Evolutionary conservation across 2,797 vertebrate species (phyloP).

Genomic region (Fratercula arctica): DNA sequence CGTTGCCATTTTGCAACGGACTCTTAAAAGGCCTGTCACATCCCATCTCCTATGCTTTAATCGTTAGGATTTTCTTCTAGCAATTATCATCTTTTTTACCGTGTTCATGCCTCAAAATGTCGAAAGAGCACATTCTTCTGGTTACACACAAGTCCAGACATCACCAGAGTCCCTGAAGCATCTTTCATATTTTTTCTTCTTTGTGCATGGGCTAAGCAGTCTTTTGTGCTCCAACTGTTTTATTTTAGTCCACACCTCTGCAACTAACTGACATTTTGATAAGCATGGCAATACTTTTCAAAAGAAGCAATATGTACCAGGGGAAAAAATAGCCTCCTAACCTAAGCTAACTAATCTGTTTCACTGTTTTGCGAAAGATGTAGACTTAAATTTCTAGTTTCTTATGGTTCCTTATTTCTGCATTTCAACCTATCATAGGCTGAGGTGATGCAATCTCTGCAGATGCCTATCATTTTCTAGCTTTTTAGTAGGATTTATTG

Average conservation of each 20-base stretch:
- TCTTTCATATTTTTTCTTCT: not conserved
- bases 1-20: not conserved
- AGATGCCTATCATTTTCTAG: not conserved
- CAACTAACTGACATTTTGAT: not conserved
- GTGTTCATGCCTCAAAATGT: not conserved
- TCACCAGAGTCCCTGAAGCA: not conserved
- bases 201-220: not conserved
- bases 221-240: not conserved
- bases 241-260: not conserved
- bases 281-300: not conserved
- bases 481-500: not conserved
- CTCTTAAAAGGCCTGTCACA: not conserved
- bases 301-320: not conserved
- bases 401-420: not conserved
- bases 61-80: not conserved
- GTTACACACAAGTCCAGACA: not conserved
- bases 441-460: not conserved
- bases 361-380: not conserved
- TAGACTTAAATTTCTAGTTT: not conserved
- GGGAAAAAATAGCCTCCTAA: fast-evolving
- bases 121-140: not conserved
- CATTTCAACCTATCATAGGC: fast-evolving
- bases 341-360: not conserved
- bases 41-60: not conserved
- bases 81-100: not conserved